Base-by-base conservation (phyloP, 2,888 invertebrate genomes). In the Pyralis farinalis region DNA sequence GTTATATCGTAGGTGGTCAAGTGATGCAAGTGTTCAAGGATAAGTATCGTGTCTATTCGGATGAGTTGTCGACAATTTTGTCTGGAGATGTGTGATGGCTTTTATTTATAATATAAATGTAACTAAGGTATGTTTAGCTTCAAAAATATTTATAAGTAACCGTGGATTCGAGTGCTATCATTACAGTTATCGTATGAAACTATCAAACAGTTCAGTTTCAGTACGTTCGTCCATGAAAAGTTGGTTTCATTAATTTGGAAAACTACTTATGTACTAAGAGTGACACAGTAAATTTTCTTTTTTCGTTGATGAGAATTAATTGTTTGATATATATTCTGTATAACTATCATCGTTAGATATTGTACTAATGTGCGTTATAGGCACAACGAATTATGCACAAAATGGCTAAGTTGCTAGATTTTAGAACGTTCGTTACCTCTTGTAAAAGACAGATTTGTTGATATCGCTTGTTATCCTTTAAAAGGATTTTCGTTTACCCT, bases 401-500 rank as follows among this genome's bases (percentile, higher is more conserved):
- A 64, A 58, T 43, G 37, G 58, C 68, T 73, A 71, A 75, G 71
- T 37, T 75, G 74, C 74, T 80, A 83, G 73, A 59, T 54, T 44
- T 66, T 74, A 74, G 68, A 63, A 66, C 16, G 16, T 51, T 63
- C 53, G 59, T 67, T 75, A 83, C 77, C 82, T 84, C 79, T 70
- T 57, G 70, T 64, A 75, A 82, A 83, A 83, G 78, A 83, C 80
- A 85, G 51, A 74, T 74, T 71, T 77, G 73, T 79, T 68, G 44
- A 58, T 74, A 73, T 72, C 53, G 85, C 82, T 83, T 86, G 85
- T 87, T 87, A 86, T 87, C 86, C 87, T 87, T 83, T 51, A 51
- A 71, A 86, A 86, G 86, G 87, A 86, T 36, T 83, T 83, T 60
- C 59, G 66, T 80, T 87, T 63, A 70, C 62, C 66, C 53, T 71